Evolutionary conservation across 2,888 invertebrate species (phyloP).

Genomic region (Hypolimnas misippus): DNA sequence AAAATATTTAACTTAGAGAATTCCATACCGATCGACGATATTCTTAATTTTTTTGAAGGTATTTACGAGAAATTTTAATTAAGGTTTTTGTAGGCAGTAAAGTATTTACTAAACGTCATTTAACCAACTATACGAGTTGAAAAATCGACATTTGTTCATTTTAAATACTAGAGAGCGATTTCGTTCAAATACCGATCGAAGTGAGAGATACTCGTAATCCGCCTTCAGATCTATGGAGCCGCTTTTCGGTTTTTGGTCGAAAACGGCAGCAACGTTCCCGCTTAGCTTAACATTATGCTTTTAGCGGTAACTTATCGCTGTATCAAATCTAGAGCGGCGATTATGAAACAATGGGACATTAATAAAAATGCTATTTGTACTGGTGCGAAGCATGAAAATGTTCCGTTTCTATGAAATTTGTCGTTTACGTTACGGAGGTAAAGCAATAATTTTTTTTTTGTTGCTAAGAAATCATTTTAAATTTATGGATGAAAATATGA

Average conservation of each 20-base stretch:
- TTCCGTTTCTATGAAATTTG: slow-evolving; percentile 59
- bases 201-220: slow-evolving; percentile 67
- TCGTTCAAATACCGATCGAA: slow-evolving; percentile 67
- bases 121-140: slow-evolving; percentile 54
- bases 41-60: slow-evolving; percentile 43
- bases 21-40: slow-evolving; percentile 46
- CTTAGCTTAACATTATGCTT: slow-evolving; percentile 69
- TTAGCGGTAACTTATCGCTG: slow-evolving; percentile 74
- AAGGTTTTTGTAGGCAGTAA: slow-evolving; percentile 53
- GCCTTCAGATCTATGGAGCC: slow-evolving; percentile 62
- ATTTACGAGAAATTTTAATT: slow-evolving; percentile 55
- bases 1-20: slow-evolving; percentile 45
- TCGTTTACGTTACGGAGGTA: slow-evolving; percentile 23
- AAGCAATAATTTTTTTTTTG: slow-evolving; percentile 26
- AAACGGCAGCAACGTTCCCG: slow-evolving; percentile 66
- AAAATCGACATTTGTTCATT: slow-evolving; percentile 60
- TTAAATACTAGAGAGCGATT: slow-evolving; percentile 57
- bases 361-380: slow-evolving; percentile 68
- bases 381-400: slow-evolving; percentile 69
- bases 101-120: slow-evolving; percentile 48
- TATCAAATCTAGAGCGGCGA: slow-evolving; percentile 73
- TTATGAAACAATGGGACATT: slow-evolving; percentile 80
- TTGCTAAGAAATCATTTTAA: slow-evolving; percentile 10
- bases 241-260: slow-evolving; percentile 57
- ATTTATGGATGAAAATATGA: neutral